Evolutionary conservation across 2,113 vertebrate genomes (phyloP).

Genomic region (Bagarius yarrelli): DNA sequence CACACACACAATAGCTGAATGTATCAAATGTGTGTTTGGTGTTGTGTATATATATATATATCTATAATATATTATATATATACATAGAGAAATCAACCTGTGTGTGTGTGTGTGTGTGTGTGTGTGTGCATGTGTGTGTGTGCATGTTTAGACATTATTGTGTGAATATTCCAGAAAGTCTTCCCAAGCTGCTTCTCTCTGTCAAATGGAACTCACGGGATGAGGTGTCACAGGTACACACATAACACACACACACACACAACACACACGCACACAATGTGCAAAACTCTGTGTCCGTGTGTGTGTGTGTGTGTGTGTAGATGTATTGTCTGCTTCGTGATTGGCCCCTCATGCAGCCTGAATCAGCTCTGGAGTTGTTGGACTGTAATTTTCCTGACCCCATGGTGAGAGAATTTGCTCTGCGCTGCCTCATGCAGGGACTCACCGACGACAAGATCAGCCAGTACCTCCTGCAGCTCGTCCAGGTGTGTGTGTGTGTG

Average conservation of each 20-base stretch:
- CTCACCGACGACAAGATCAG: slow-evolving; percentile 67
- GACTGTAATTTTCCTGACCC: slow-evolving; percentile 71
- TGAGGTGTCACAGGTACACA: slow-evolving; percentile 60
- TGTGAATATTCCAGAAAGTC: slow-evolving; percentile 75
- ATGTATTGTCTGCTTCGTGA: slow-evolving; percentile 69
- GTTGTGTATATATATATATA: no score
- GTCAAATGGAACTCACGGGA: slow-evolving; percentile 71
- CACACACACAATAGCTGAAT: slow-evolving; percentile 30
- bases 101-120: not conserved
- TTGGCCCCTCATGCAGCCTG: slow-evolving; percentile 67
- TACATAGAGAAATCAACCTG: no score
- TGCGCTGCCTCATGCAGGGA: slow-evolving; percentile 65
- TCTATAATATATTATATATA: no score
- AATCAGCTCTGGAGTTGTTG: slow-evolving; percentile 64
- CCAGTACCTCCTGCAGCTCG: slow-evolving; percentile 68
- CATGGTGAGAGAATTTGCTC: slow-evolving; percentile 64
- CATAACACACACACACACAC: slow-evolving; percentile 12
- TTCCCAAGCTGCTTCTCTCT: slow-evolving; percentile 67
- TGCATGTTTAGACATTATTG: slow-evolving; percentile 71
- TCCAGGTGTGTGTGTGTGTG: slow-evolving; percentile 59
- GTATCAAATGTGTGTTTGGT: no score
- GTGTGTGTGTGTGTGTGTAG: slow-evolving; percentile 46
- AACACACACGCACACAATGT: not conserved
- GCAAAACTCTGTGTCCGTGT: not conserved
- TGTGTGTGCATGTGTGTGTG: slow-evolving; percentile 20